phyloP scores from a whole-genome alignment of 2,113 vertebrate species.

The Poeciliopsis retropinna region DNA sequence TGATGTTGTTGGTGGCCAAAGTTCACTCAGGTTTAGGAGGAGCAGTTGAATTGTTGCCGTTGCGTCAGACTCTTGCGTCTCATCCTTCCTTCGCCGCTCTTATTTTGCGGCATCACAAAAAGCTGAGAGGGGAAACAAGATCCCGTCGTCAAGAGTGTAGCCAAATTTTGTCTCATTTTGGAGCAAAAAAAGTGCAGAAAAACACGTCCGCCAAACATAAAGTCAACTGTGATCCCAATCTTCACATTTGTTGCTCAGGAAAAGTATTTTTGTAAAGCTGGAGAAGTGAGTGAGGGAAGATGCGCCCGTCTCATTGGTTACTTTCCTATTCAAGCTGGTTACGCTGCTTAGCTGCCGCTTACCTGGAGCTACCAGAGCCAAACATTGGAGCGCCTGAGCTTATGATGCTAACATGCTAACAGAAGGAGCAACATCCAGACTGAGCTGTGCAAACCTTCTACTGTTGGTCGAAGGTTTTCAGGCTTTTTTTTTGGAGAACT shows the following conservation, averaged over 20 bases:
- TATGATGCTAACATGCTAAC: slow-evolving; percentile 67
- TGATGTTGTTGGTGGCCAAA: no score
- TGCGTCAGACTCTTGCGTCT: slow-evolving; percentile 47
- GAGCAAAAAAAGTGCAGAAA: background rate
- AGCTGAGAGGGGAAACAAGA: slow-evolving; percentile 42
- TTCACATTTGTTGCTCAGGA: slow-evolving; percentile 12
- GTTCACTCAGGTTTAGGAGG: background rate
- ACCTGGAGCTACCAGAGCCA: slow-evolving; percentile 42
- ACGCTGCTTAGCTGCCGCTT: slow-evolving; percentile 33
- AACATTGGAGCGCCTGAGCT: slow-evolving; percentile 53
- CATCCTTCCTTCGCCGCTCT: slow-evolving; percentile 30
- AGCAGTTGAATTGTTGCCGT: slow-evolving; percentile 43
- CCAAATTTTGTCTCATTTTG: background rate
- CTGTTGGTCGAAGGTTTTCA: background rate
- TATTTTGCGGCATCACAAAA: slow-evolving; percentile 48
- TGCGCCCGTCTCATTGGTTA: slow-evolving; percentile 16
- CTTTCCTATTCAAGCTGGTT: background rate
- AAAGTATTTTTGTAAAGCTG: slow-evolving; percentile 11
- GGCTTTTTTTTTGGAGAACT: no score
- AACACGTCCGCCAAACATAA: background rate
- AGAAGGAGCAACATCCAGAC: slow-evolving; percentile 56
- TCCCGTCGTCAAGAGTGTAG: slow-evolving; percentile 54
- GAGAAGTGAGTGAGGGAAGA: slow-evolving; percentile 27
- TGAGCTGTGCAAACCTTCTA: background rate
- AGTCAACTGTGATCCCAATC: background rate